Conservation (phyloP, 2,797 vertebrate species). For the Apodemus agrarius region DNA sequence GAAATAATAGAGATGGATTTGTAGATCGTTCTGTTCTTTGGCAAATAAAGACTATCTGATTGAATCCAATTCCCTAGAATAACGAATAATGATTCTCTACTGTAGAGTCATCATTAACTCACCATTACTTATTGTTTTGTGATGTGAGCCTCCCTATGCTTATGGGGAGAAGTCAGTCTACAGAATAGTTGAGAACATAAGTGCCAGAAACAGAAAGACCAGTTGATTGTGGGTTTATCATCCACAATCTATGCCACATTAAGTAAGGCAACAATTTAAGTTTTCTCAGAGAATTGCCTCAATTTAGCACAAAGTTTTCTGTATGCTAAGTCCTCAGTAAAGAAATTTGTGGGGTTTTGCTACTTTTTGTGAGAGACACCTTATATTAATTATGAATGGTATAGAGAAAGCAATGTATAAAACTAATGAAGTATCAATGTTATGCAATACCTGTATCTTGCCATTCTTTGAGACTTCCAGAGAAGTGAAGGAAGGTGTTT, state of each 20-base stretch:
- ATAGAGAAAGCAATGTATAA: neutral
- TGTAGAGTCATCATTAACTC: neutral
- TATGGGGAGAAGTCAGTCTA: neutral
- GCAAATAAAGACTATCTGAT: neutral
- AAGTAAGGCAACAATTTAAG: neutral
- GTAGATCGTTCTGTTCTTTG: neutral
- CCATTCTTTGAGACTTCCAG: neutral
- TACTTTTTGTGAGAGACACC: neutral
- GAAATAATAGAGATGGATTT: conserved; percentile 8
- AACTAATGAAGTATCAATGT: neutral
- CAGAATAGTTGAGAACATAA: neutral
- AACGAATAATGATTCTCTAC: neutral
- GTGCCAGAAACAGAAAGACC: neutral
- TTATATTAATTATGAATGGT: neutral
- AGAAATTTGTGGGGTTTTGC: neutral
- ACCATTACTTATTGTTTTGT: neutral
- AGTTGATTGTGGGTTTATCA: neutral
- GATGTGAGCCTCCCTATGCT: neutral
- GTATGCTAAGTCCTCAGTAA: neutral
- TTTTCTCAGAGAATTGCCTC: neutral
- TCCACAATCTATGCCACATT: neutral
- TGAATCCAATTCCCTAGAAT: neutral
- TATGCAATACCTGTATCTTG: neutral
- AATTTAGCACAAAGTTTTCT: neutral
- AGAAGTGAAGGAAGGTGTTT: neutral